These are phyloP conservation scores for Halocynthia roretzi DNA, from an alignment of 23 tunicate genomes.

Conservation along the genomic window DNA sequence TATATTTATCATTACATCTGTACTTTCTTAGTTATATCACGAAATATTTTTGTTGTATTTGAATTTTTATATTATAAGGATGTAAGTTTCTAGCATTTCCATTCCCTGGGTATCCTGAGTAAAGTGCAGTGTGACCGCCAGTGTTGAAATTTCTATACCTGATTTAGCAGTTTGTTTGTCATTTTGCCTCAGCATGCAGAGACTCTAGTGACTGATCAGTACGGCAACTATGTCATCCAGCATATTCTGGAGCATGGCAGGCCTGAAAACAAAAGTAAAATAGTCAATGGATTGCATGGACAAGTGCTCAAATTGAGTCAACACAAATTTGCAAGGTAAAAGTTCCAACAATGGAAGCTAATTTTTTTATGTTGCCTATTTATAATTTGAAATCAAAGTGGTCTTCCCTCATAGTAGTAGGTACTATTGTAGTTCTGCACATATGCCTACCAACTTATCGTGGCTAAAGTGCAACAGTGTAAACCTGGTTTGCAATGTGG, in stretches of 20 bases:
- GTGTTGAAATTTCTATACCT: not conserved
- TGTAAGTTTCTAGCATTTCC: not conserved
- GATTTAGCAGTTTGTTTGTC: not conserved
- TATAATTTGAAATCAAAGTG: too few relatives aligned
- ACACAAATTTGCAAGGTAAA: constrained; percentile 96
- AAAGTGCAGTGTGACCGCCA: not conserved
- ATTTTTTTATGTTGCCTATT: too few relatives aligned
- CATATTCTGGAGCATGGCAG: constrained; percentile 97
- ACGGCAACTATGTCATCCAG: constrained; percentile 98
- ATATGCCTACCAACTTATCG: constrained; percentile 5
- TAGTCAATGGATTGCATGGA: constrained; percentile 81
- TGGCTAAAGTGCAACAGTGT: constrained; percentile 89
- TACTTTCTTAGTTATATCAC: not conserved
- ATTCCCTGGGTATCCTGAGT: too few relatives aligned
- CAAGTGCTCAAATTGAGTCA: constrained; percentile 79
- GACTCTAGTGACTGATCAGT: constrained; percentile 90
- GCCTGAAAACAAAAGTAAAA: constrained; percentile 81
- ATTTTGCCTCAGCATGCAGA: constrained; percentile 58
- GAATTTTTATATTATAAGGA: not conserved
- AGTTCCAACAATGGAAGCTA: too few relatives aligned
- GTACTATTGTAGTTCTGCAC: too few relatives aligned
- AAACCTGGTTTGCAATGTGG: constrained; percentile 40
- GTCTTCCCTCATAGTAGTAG: too few relatives aligned
- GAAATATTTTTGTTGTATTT: not conserved
- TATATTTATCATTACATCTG: not conserved